Base-by-base conservation (phyloP, 2,888 invertebrate species). In the Lissocephala sabroskyi region DNA sequence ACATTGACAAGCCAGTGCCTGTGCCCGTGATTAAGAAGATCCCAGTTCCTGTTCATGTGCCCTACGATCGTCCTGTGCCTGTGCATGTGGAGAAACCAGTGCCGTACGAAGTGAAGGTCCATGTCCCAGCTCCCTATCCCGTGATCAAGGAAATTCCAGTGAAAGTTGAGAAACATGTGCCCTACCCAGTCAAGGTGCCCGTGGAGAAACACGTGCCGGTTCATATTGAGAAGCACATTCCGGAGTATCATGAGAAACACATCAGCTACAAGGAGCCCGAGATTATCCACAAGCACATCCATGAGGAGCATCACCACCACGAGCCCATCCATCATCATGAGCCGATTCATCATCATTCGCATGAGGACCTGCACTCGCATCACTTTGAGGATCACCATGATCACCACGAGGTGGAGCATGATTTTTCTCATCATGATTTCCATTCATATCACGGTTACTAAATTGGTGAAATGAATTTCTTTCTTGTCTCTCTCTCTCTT, bases 161-260 rank as follows among this genome's bases (percentile, higher is more conserved):
- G 75, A 84, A 89, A 66, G 89, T 92, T 0, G 91, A 91, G 67
- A 91, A 91, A 82, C 86, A 86, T 41, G 89, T 90, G 36, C 91
- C 90, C 35, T 89, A 89, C 80, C 91, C 91, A 44, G 91, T 92
- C 1, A 90, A 91, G 81, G 88, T 91, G 36, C 87, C 85, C 40
- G 87, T 89, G 28, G 90, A 92, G 37, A 87, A 89, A 74, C 92
- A 90, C 33, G 87, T 92, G 3, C 91, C 91, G 5, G 90, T 91
- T 11, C 90, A 91, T 55, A 92, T 93, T 1, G 92, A 92, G 56
- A 92, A 92, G 79, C 90, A 90, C 59, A 89, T 91, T 28, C 89
- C 91, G 0, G 81, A 81, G 36, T 66, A 68, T 17, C 82, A 81
- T 46, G 73, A 91, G 65, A 91, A 90, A 77, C 88, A 88, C 47